Evolutionary conservation across 1,140 invertebrate species (phyloP).

Genomic region (Drosophila nannoptera): DNA sequence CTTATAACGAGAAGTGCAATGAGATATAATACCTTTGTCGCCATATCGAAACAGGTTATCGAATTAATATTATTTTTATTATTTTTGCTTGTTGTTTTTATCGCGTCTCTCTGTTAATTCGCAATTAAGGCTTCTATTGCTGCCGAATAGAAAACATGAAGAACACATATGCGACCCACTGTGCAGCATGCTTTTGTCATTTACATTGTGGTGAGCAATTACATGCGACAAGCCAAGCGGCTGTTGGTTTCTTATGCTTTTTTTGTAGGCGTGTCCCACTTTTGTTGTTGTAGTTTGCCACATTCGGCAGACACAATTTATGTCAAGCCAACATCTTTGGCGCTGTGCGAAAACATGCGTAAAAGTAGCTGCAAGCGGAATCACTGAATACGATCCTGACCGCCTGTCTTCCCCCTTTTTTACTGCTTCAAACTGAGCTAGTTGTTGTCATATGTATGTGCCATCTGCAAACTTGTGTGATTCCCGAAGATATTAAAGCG

Average conservation of each 20-base stretch:
- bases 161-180: slow-evolving; percentile 33
- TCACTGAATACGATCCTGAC: not conserved
- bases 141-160: not conserved
- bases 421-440: slow-evolving; percentile 1
- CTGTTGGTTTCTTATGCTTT: slow-evolving; percentile 47
- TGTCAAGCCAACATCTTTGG: slow-evolving; percentile 64
- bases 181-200: slow-evolving; percentile 64
- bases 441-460: not conserved
- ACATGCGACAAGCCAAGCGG: slow-evolving; percentile 67
- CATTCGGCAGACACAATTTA: slow-evolving; percentile 71
- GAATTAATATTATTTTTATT: too few species aligned
- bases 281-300: slow-evolving; percentile 64
- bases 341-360: slow-evolving; percentile 72
- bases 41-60: too few species aligned
- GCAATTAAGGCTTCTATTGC: not conserved
- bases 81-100: too few species aligned
- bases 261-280: slow-evolving; percentile 70
- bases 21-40: too few species aligned
- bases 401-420: not conserved
- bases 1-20: too few species aligned
- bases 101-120: not conserved
- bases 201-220: slow-evolving; percentile 74
- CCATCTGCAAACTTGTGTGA: slow-evolving; percentile 16
- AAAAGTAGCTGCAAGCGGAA: slow-evolving; percentile 66
- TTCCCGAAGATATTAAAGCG: slow-evolving; percentile 57